Conservation (phyloP, 1,140 invertebrate species). For the Batillaria attramentaria region DNA sequence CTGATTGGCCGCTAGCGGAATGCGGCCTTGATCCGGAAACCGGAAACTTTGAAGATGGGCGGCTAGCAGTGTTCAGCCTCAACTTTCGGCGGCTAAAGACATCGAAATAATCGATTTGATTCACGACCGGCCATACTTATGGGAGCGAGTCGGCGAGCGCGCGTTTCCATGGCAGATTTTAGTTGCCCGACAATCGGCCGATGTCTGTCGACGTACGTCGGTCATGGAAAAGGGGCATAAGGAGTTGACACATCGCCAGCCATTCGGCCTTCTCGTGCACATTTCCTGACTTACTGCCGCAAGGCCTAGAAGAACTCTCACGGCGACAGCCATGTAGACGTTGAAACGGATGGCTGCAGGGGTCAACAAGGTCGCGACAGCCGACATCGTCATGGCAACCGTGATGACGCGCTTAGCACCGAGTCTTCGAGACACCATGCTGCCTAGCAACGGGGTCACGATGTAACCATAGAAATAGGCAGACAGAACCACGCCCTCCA, state of each 20-base stretch:
- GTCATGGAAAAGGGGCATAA: no score
- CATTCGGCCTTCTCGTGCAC: background rate
- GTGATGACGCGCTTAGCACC: conserved; percentile 61
- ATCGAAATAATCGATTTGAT: background rate
- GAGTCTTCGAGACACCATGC: conserved; percentile 78
- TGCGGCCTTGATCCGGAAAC: no score
- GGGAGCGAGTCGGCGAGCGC: no score
- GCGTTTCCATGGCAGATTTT: no score
- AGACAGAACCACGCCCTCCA: conserved; percentile 86
- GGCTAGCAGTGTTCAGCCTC: no score
- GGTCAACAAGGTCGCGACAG: conserved; percentile 30
- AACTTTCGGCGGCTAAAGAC: no score
- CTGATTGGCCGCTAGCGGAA: no score
- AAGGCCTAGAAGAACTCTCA: conserved; percentile 41
- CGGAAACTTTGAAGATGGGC: no score
- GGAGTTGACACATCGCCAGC: background rate
- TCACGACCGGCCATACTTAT: background rate
- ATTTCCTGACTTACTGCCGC: conserved; percentile 36
- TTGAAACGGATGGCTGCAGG: conserved; percentile 38
- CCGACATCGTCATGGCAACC: conserved; percentile 35
- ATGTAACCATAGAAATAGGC: conserved; percentile 87
- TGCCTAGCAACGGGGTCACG: conserved; percentile 83
- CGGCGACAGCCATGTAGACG: conserved; percentile 36
- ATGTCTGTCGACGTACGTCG: no score
- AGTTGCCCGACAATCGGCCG: no score